phyloP scores from a whole-genome alignment of 2,888 invertebrate genomes.

The Microctonus hyperodae region DNA sequence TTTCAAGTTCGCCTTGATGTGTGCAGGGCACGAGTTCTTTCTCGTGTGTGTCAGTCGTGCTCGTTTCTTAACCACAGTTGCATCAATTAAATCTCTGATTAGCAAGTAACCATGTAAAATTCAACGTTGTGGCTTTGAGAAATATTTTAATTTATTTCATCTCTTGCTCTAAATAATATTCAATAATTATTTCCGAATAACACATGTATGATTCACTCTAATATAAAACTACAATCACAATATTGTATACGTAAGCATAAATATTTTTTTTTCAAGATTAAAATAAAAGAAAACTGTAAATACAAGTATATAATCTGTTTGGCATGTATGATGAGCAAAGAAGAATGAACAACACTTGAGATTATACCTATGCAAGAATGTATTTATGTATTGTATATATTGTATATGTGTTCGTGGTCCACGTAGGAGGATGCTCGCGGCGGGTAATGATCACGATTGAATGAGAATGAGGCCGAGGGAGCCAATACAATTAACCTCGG shows the following conservation, averaged over 20 bases:
- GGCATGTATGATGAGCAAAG: constrained; percentile 26
- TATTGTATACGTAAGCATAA: no score
- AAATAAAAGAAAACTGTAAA: background rate
- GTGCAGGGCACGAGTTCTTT: constrained; percentile 13
- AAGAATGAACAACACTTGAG: background rate
- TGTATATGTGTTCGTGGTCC: constrained; percentile 28
- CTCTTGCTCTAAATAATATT: constrained; percentile 1
- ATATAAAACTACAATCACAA: no score
- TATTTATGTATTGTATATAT: constrained; percentile 14
- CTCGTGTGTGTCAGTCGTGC: constrained; percentile 48
- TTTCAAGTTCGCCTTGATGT: background rate
- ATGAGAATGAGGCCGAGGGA: constrained; percentile 59
- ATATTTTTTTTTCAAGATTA: background rate
- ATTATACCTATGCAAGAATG: background rate
- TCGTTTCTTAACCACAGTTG: constrained; percentile 28
- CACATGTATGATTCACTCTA: background rate
- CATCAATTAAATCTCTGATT: constrained; percentile 61
- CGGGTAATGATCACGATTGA: constrained; percentile 60
- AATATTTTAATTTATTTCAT: constrained; percentile 19
- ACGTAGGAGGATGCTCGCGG: constrained; percentile 54
- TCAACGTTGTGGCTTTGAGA: constrained; percentile 38
- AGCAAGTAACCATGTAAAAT: constrained; percentile 46
- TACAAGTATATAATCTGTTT: constrained; percentile 2
- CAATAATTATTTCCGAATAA: constrained; percentile 7
- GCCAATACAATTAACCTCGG: constrained; percentile 59